A percentile compares a stretch with the other conserved stretches of the same genome.
These are phyloP conservation scores for Drosophila borborema DNA, from an alignment of 2,888 invertebrate species.

Conservation along the genomic window DNA sequence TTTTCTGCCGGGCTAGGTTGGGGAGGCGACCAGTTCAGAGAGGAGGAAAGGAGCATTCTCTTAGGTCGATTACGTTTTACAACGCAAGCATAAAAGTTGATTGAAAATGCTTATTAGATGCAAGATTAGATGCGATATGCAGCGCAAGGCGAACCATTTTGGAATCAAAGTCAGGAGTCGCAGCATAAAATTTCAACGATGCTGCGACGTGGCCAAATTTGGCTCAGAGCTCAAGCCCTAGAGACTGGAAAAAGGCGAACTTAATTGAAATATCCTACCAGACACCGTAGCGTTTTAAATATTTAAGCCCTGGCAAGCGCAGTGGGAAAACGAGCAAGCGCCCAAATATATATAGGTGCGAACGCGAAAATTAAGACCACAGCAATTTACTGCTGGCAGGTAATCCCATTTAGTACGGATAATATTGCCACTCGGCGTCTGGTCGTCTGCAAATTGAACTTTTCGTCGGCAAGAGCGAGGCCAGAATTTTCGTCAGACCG, in stretches of 20 bases:
- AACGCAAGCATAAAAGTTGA: conserved; percentile 83
- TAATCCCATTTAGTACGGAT: conserved; percentile 72
- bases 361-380: conserved; percentile 64
- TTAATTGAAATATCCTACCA: conserved; percentile 73
- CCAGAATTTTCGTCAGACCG: conserved; percentile 7
- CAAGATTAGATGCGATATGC: conserved; percentile 83
- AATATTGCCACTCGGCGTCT: conserved; percentile 62
- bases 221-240: conserved; percentile 30
- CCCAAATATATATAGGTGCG: conserved; percentile 47
- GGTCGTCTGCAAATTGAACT: conserved; percentile 56
- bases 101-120: conserved; percentile 85
- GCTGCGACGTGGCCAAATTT: conserved; percentile 82
- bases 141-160: conserved; percentile 50
- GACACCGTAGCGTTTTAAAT: conserved; percentile 61
- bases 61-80: conserved; percentile 81
- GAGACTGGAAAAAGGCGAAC: conserved; percentile 38
- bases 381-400: conserved; percentile 70
- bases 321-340: neutral
- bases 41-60: conserved; percentile 29
- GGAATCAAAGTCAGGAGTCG: conserved; percentile 61
- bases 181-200: conserved; percentile 74
- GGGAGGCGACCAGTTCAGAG: neutral
- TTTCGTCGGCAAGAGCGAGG: conserved; percentile 33
- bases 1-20: conserved; percentile 30
- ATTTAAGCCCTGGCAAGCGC: conserved; percentile 12